Conservation (phyloP, 2,797 vertebrate species). For the Chelmon rostratus region DNA sequence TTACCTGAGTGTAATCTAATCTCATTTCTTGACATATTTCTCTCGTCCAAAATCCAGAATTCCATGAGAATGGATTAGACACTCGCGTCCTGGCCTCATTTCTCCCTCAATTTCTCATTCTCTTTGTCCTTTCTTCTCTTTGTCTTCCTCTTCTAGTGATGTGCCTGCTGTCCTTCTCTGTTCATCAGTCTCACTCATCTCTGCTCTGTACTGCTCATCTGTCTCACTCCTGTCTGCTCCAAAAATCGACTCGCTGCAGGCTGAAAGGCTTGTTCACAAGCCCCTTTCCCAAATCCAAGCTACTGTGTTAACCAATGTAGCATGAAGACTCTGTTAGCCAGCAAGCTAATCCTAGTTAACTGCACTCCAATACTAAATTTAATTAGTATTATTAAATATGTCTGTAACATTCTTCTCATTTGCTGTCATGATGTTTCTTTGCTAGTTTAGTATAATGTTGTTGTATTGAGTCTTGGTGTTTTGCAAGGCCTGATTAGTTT, state of each 20-base stretch:
- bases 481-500: constrained; percentile 21
- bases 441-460: neutral
- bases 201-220: constrained; percentile 67
- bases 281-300: constrained; percentile 47
- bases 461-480: neutral
- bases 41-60: constrained; percentile 19
- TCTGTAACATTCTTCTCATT: constrained; percentile 5
- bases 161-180: constrained; percentile 59
- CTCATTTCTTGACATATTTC: constrained; percentile 10
- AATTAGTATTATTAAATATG: too few relatives aligned
- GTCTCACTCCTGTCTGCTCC: constrained; percentile 68
- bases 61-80: constrained; percentile 57
- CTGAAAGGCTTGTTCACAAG: constrained; percentile 51
- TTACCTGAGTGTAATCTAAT: constrained; percentile 22
- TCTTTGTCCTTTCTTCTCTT: constrained; percentile 58
- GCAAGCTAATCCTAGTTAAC: constrained; percentile 42
- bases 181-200: constrained; percentile 73
- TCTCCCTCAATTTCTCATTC: constrained; percentile 57
- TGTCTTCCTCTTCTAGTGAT: constrained; percentile 61
- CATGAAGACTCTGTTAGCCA: constrained; percentile 46
- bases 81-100: constrained; percentile 52
- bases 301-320: constrained; percentile 50
- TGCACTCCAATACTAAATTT: constrained; percentile 24
- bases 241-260: constrained; percentile 58
- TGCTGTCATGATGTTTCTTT: neutral